Conservation (phyloP, 2,797 vertebrate genomes). For the Danio albolineatus region DNA sequence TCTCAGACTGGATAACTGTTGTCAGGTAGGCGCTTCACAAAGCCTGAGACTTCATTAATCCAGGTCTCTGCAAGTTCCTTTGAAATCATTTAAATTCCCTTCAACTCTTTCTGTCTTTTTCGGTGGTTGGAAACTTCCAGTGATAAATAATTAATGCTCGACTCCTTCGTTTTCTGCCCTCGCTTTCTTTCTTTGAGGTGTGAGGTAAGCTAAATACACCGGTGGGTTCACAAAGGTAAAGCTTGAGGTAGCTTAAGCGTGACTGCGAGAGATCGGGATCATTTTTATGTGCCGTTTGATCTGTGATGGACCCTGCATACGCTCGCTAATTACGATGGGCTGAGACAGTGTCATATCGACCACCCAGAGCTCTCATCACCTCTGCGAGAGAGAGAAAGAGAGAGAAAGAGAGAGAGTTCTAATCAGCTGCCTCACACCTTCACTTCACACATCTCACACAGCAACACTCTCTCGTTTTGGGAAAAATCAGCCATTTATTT, state of each 20-base stretch:
- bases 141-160: constrained; percentile 57
- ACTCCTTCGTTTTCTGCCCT: constrained; percentile 39
- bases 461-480: constrained; percentile 34
- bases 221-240: constrained; percentile 49
- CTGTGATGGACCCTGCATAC: constrained; percentile 50
- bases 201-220: constrained; percentile 59
- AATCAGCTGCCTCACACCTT: constrained; percentile 62
- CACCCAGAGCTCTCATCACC: constrained; percentile 58
- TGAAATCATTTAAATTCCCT: constrained; percentile 65
- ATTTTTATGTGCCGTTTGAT: constrained; percentile 64
- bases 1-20: constrained; percentile 72
- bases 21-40: constrained; percentile 79
- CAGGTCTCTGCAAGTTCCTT: constrained; percentile 59
- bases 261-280: constrained; percentile 58
- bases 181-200: constrained; percentile 46
- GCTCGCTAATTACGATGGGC: constrained; percentile 57
- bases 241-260: constrained; percentile 55
- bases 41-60: constrained; percentile 82
- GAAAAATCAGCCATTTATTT: constrained; percentile 46
- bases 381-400: constrained; percentile 44
- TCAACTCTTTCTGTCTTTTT: constrained; percentile 56
- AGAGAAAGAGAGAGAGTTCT: constrained; percentile 41
- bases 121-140: constrained; percentile 39
- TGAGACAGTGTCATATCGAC: constrained; percentile 59
- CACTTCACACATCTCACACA: constrained; percentile 50